Conservation (phyloP, 2,888 invertebrate species). For the Amblyjoppa proteus region DNA sequence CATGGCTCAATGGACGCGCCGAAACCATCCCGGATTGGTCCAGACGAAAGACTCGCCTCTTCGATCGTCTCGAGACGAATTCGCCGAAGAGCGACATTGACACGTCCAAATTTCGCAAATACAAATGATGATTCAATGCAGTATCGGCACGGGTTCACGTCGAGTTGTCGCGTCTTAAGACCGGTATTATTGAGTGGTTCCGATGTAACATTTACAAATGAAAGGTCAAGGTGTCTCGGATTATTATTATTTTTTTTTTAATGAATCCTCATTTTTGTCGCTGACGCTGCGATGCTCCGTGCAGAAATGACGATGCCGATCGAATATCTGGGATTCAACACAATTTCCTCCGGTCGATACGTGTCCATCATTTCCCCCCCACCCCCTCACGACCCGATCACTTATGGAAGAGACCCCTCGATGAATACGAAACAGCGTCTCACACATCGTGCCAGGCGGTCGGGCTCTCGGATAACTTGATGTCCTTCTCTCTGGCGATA, state of each 20-base stretch:
- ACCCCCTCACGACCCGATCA: background rate
- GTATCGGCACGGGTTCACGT: background rate
- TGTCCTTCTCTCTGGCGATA: constrained; percentile 51
- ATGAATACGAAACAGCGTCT: constrained; percentile 59
- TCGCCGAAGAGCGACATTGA: constrained; percentile 21
- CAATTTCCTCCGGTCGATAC: constrained; percentile 23
- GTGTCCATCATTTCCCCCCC: constrained; percentile 23
- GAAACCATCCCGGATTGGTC: constrained; percentile 8
- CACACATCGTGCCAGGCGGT: constrained; percentile 2
- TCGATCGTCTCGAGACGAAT: background rate
- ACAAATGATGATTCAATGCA: background rate
- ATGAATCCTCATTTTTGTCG: no score
- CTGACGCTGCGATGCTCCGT: no score
- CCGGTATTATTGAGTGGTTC: no score
- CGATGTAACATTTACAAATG: no score
- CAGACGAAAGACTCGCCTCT: constrained; percentile 23
- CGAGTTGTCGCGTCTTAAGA: background rate
- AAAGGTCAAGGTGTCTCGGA: no score
- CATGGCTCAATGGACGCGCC: background rate
- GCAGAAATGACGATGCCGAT: no score
- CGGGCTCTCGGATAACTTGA: constrained; percentile 32
- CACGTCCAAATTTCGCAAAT: constrained; percentile 29
- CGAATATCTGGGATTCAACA: background rate
- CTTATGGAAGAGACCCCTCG: constrained; percentile 36
- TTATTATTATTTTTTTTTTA: no score